A percentile compares a stretch with the other conserved stretches of the same genome.
phyloP scores from a whole-genome alignment of 2,113 vertebrate genomes.

The Pseudorectes ferrugineus region DNA sequence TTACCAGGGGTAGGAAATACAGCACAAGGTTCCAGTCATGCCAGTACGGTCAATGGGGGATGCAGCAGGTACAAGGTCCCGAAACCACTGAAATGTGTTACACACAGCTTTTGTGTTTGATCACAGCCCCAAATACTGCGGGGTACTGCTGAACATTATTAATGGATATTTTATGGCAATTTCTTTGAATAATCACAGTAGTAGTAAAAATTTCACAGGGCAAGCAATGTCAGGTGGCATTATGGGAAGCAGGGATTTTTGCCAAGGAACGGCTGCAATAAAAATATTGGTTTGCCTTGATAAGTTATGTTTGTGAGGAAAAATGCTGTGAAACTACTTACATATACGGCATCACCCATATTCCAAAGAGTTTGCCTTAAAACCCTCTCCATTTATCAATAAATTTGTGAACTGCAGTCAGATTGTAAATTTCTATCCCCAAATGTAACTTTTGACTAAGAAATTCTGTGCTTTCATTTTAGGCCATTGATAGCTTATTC shows the following conservation, averaged over 20 bases:
- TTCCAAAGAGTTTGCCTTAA: background rate
- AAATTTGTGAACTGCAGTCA: background rate
- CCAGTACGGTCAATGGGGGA: background rate
- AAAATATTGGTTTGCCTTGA: background rate
- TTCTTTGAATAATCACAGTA: background rate
- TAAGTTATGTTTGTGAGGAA: background rate
- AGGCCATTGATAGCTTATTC: background rate
- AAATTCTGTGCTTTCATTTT: background rate
- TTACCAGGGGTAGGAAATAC: background rate
- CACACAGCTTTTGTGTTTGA: background rate
- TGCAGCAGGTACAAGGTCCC: background rate
- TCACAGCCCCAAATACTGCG: background rate
- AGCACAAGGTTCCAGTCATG: background rate
- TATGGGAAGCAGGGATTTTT: background rate
- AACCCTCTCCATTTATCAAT: background rate
- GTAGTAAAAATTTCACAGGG: background rate
- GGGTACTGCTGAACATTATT: background rate
- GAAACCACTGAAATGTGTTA: background rate
- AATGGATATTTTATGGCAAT: background rate
- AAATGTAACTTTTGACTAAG: background rate
- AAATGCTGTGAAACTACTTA: background rate
- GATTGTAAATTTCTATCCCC: background rate
- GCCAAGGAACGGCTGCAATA: background rate
- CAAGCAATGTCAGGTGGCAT: background rate
- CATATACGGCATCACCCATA: background rate